Percentiles rank a stretch among this genome's conserved stretches.
Evolutionary conservation across 2,113 vertebrate species (phyloP).

Genomic region (Neogobius melanostomus): DNA sequence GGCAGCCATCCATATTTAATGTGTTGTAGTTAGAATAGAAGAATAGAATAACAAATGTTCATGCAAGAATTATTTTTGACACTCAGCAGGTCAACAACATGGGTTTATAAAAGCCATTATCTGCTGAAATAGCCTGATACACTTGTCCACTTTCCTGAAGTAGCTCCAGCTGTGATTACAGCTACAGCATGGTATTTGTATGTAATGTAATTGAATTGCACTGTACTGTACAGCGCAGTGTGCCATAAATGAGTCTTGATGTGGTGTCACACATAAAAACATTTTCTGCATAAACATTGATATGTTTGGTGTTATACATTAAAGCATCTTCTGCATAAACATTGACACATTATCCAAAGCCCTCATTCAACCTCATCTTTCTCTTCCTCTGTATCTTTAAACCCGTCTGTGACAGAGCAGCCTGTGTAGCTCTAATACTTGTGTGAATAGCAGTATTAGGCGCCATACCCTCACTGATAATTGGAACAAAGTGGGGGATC

Average conservation of each 20-base stretch:
- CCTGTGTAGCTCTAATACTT: conserved; percentile 52
- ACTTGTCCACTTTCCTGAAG: background rate
- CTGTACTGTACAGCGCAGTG: background rate
- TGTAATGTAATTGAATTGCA: conserved; percentile 9
- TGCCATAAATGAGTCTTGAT: background rate
- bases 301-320: background rate
- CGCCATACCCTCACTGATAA: conserved; percentile 63
- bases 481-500: conserved; percentile 71
- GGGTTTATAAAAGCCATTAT: background rate
- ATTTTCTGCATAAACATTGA: conserved; percentile 12
- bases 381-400: conserved; percentile 10
- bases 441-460: conserved; percentile 63
- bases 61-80: conserved; percentile 17
- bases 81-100: background rate
- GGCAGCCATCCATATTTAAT: conserved; percentile 38
- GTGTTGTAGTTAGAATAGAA: conserved; percentile 10
- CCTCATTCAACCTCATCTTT: background rate
- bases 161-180: background rate
- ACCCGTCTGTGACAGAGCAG: conserved; percentile 26
- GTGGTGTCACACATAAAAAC: background rate
- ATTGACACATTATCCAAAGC: background rate
- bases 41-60: conserved; percentile 20
- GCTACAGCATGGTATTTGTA: background rate
- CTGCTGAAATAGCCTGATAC: background rate
- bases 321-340: conserved; percentile 13